Base-by-base conservation (phyloP, 2,797 vertebrate genomes). In the Sparus aurata region DNA sequence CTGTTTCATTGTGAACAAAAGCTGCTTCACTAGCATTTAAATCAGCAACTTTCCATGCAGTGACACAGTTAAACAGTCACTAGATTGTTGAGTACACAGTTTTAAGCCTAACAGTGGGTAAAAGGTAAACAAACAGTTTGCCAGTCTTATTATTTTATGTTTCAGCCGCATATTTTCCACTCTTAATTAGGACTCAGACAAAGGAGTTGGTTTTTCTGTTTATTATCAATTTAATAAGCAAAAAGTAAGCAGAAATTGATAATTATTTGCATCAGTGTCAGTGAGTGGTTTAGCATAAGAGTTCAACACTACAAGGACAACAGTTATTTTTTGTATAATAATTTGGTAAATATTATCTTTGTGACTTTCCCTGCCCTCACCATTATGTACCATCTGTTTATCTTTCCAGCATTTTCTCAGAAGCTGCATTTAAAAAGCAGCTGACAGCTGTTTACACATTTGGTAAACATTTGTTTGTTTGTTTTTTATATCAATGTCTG, bases 371-470 rank as follows among this genome's bases (percentile, higher is more conserved):
- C 47, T 73, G 55, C 71, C 50, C 46, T 80, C 3, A 4, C 1
- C 5, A 45, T 27, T 47, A 52, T 43, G 41, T 12, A 34, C 18
- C 47, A 66, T 53, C 22, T 79, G 79, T 87, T 89, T 79, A 64
- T 77, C 22, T 86, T 89, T 84, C 70, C 85, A 82, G 63, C 3
- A 22, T 38, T 59, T 71, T 65, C 60, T 64, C 46, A 45, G 72
- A 71, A 52, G 58, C 25, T 41, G 23, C 30, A 25, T 69, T 77
- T 41, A 25, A 69, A 34, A 58, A 45, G 49, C 76, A 64, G 68
- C 2, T 1, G 25, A 67, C 50, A 58, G 43, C 16, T 81, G 65
- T 85, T 88, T 78, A 85, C 54, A 83, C 57, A 62, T 75, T 54
- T 63, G 59, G 74, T 73, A 79, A 90, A 87, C 73, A 80, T 50